Base-by-base conservation (phyloP, 2,113 vertebrate genomes). In the Entelurus aequoreus region DNA sequence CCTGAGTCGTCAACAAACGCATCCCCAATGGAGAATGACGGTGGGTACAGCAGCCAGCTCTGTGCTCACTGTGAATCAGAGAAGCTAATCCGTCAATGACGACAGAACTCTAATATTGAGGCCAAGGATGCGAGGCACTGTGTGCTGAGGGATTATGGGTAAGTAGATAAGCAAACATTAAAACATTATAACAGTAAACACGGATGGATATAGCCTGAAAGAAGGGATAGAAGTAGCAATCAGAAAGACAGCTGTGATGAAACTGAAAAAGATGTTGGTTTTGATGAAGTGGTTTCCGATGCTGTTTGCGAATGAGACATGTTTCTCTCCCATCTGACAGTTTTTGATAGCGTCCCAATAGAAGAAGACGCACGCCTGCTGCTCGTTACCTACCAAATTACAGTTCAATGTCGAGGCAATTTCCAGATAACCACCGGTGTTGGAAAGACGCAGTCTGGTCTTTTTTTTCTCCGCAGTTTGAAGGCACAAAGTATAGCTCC, bases 91-190 rank as follows among this genome's bases (percentile, higher is more conserved):
- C 57, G n/a, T 75, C 78, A 76, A 14, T 75, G 77, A 72, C 60
- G 73, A 77, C 66, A 72, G 47, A 65, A 66, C 66, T 62, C 72
- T 80, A 65, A 80, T 83, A 76, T 63, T 74, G 47, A 80, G 69
- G 75, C 74, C 72, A 68, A 54, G 74, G 62, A 79, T 62, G 68
- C 66, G 65, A 80, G 68, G 68, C 48, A 65, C 47, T 75, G 70
- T 85, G 64, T 80, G 67, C 67, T 49, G 65, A 76, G 69, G 79
- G 81, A 86, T 88, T 87, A 86, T 47, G 71, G 71, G 65, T 75
- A 84, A 87, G 70, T 37, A 85, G 76, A 82, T 72, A 72, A 81
- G 75, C 72, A 86, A 87, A 87, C 82, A 81, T 74, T 75, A 72
- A 77, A 80, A 55, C 64, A 78, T 73, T 78, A 76, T 71, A 74